Base-by-base conservation (phyloP, 2,888 invertebrate species). In the Panopea generosa region DNA sequence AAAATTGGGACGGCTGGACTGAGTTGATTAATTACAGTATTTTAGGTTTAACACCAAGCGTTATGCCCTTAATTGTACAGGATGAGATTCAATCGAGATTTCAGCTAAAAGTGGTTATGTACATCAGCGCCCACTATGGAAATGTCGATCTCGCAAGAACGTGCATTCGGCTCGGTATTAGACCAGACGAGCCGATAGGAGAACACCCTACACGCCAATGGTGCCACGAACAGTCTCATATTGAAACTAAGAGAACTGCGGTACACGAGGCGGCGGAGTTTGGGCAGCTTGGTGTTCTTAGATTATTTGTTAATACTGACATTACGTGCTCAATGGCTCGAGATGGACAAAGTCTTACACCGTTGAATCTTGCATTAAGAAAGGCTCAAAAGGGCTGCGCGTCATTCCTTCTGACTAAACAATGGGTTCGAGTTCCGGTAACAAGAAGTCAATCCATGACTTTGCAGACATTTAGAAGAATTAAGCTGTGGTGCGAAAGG, bases 1-100 rank as follows among this genome's bases (percentile, higher is more conserved):
- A 92, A 68, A 90, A 88, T 29, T 91, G 92, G 92, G 91, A 92
- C 69, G 92, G 92, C 7, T 92, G 92, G 91, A 89, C 88, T 50
- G 91, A 92, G 52, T 86, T 92, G 52, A 85, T 92, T 4, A 90
- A 89, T 62, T 84, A 89, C 45, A 85, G 90, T 49, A 86, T 89
- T 33, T 82, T 89, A 75, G 92, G 92, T 4, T 86, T 88, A 70
- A 89, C 91, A 0, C 85, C 86, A 2, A 89, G 90, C 63, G 91
- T 91, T 2, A 72, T 91, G 65, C 81, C 86, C 2, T 85, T 87
- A 45, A 80, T 92, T 27, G 76, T 85, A 1, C 63, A 73, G 0
- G 90, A 91, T 29, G 92, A 92, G 47, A 82, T 86, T 1, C 73
- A 89, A 14, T 86, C 88, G 1, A 74, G 90, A 22, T 92, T 89